Evolutionary conservation across 2,888 invertebrate genomes (phyloP).

Genomic region (Xanthorhoe spadicearia): DNA sequence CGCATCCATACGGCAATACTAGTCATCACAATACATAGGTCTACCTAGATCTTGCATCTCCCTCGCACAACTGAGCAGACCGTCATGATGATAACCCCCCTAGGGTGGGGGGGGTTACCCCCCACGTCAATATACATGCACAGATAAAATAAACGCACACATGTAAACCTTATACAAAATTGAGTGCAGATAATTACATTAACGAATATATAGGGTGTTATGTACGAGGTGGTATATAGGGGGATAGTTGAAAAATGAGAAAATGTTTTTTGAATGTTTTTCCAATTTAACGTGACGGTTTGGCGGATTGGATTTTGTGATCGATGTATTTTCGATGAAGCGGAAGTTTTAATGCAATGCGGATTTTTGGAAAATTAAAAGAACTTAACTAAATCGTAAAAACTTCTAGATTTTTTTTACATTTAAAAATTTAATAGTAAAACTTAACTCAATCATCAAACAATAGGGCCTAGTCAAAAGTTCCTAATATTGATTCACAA

Average conservation of each 20-base stretch:
- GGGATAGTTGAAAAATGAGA: slow-evolving; percentile 56
- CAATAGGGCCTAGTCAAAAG: no score
- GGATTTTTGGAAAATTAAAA: neutral
- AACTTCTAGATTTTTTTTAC: no score
- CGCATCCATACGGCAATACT: slow-evolving; percentile 54
- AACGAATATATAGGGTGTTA: slow-evolving; percentile 56
- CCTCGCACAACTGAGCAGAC: slow-evolving; percentile 73
- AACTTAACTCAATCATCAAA: no score
- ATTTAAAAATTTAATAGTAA: no score
- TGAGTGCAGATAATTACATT: slow-evolving; percentile 78
- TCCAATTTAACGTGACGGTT: slow-evolving; percentile 47
- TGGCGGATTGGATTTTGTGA: slow-evolving; percentile 29
- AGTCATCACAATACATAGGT: slow-evolving; percentile 60
- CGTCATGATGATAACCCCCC: slow-evolving; percentile 69
- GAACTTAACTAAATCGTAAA: neutral
- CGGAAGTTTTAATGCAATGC: neutral
- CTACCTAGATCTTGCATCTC: slow-evolving; percentile 59
- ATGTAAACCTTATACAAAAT: slow-evolving; percentile 70
- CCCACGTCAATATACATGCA: slow-evolving; percentile 73
- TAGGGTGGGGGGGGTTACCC: slow-evolving; percentile 49
- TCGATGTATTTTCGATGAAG: slow-evolving; percentile 27
- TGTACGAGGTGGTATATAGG: slow-evolving; percentile 40
- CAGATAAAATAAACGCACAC: slow-evolving; percentile 75
- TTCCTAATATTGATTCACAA: no score
- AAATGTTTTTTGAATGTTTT: slow-evolving; percentile 64